A percentile compares a stretch with the other conserved stretches of the same genome.
Conservation (phyloP, 2,113 vertebrate species). For the Chaenogobius annularis region DNA sequence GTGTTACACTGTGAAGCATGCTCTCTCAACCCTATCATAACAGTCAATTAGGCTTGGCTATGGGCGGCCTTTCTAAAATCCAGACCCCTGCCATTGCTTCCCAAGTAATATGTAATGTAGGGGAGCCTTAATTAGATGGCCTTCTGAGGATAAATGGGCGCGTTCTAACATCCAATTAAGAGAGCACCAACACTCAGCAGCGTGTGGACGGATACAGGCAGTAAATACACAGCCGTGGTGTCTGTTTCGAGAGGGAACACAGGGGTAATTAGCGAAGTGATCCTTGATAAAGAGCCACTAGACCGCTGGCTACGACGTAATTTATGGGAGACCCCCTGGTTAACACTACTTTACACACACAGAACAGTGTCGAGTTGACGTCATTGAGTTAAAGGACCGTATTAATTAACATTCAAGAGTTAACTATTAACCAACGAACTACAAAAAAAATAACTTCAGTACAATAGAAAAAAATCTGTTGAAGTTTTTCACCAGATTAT, state of each 20-base stretch:
- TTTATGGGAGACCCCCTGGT: constrained; percentile 35
- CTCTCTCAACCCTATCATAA: constrained; percentile 50
- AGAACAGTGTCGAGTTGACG: constrained; percentile 5
- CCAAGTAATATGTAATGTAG: constrained; percentile 57
- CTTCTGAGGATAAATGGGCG: constrained; percentile 65
- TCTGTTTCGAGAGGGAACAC: constrained; percentile 55
- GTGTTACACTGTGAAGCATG: constrained; percentile 31
- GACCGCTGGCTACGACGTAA: constrained; percentile 42
- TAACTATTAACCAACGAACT: no score
- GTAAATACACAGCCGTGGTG: constrained; percentile 21
- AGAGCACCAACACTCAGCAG: constrained; percentile 43
- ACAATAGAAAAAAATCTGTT: no score
- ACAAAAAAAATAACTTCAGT: no score
- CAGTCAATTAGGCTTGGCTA: constrained; percentile 69
- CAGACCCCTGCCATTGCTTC: constrained; percentile 38
- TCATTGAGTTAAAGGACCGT: no score
- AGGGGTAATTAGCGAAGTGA: constrained; percentile 60
- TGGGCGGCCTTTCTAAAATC: constrained; percentile 49
- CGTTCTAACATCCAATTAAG: constrained; percentile 75
- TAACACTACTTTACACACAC: constrained; percentile 28
- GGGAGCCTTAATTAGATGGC: constrained; percentile 71
- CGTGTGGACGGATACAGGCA: constrained; percentile 33
- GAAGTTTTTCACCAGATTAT: no score
- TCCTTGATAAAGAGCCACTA: constrained; percentile 56
- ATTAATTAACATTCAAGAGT: no score